Conservation (phyloP, 1,140 invertebrate species). For the Aphidius ervi region DNA sequence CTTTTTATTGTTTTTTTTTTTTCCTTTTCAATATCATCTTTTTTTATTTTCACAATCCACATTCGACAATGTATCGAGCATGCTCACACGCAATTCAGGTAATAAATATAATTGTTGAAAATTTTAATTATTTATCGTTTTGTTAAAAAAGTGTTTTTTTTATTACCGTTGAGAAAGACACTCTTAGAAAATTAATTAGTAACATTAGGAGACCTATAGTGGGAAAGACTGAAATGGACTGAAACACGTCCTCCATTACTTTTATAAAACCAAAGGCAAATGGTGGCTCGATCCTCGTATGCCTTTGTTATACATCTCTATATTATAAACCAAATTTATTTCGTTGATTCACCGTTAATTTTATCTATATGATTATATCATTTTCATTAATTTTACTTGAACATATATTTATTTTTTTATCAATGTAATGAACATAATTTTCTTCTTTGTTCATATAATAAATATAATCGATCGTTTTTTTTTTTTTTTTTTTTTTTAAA, state of each 20-base stretch:
- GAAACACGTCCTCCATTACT: conserved; percentile 47
- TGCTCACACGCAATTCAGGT: conserved; percentile 44
- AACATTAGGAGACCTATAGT: conserved; percentile 30
- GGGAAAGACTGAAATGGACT: conserved; percentile 24
- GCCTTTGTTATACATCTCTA: conserved; percentile 34
- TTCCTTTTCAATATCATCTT: too few relatives aligned
- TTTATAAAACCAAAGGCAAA: conserved; percentile 38
- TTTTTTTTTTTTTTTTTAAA: conserved; percentile 17
- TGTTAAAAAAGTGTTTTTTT: neutral
- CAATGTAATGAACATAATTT: neutral
- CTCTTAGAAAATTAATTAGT: conserved; percentile 27
- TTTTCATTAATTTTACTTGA: neutral
- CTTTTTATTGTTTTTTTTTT: too few relatives aligned
- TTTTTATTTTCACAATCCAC: conserved; percentile 28
- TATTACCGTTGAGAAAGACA: conserved; percentile 14
- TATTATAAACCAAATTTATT: too few relatives aligned
- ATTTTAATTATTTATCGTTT: neutral
- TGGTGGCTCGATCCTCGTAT: conserved; percentile 35
- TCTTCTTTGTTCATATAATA: neutral
- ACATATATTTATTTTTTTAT: neutral
- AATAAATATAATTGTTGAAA: conserved; percentile 22
- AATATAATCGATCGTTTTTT: neutral
- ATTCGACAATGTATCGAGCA: conserved; percentile 47
- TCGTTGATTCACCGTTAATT: too few relatives aligned
- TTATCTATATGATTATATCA: neutral